Conservation (phyloP, 2,113 vertebrate genomes). For the Ranitomeya variabilis region DNA sequence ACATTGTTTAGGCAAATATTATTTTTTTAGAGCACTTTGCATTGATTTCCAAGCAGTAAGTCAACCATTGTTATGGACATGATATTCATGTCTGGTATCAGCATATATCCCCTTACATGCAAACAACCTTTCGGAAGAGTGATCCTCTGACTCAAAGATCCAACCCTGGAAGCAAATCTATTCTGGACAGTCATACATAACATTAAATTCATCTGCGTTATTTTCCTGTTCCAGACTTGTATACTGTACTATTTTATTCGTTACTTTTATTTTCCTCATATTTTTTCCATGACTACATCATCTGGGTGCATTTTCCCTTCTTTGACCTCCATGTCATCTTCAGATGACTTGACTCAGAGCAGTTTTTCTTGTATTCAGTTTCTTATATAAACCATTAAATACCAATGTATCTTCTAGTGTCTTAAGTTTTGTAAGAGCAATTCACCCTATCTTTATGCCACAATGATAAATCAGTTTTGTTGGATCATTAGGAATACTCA, state of each 20-base stretch:
- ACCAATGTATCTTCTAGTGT: slow-evolving; percentile 33
- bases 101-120: slow-evolving; percentile 23
- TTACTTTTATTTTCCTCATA: neutral
- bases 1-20: slow-evolving; percentile 40
- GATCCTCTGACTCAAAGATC: slow-evolving; percentile 15
- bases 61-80: slow-evolving; percentile 25
- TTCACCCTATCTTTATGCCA: slow-evolving; percentile 46
- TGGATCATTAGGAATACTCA: slow-evolving; percentile 41
- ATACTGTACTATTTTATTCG: neutral
- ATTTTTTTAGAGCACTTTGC: slow-evolving; percentile 36
- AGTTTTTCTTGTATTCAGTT: slow-evolving; percentile 40
- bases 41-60: slow-evolving; percentile 21
- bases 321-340: slow-evolving; percentile 37
- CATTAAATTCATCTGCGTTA: neutral
- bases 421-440: slow-evolving; percentile 36
- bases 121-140: slow-evolving; percentile 22
- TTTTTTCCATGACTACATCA: slow-evolving; percentile 6
- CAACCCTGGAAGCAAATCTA: slow-evolving; percentile 9
- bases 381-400: slow-evolving; percentile 47
- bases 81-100: slow-evolving; percentile 21
- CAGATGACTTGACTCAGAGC: slow-evolving; percentile 10
- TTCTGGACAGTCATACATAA: neutral
- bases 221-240: neutral
- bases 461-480: slow-evolving; percentile 50
- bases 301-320: slow-evolving; percentile 25